Percentiles rank a stretch among this genome's conserved stretches.
These are phyloP conservation scores for Cyphomyrus discorhynchus DNA, from an alignment of 2,113 vertebrate species.

Conservation along the genomic window DNA sequence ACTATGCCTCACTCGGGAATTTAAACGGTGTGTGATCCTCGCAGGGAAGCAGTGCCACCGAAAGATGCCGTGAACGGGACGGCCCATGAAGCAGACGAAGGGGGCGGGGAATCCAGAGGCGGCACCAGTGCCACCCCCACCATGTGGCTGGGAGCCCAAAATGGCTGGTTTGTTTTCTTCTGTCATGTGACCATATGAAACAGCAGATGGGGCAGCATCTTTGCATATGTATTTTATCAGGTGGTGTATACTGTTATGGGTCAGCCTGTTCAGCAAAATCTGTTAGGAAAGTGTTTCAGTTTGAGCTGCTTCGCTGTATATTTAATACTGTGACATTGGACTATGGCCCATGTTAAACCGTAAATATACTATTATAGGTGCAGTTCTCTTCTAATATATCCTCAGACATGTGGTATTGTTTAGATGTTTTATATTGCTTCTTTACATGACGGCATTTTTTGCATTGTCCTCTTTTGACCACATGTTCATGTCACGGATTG, in stretches of 20 bases:
- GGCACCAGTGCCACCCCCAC: constrained; percentile 83
- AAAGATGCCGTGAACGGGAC: constrained; percentile 61
- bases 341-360: background rate
- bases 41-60: constrained; percentile 63
- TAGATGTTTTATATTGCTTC: background rate
- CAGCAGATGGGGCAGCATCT: background rate
- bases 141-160: constrained; percentile 97
- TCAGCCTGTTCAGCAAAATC: background rate
- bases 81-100: constrained; percentile 63
- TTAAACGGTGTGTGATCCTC: background rate
- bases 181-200: background rate
- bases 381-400: background rate
- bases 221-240: background rate
- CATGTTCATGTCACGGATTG: background rate
- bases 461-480: background rate
- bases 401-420: background rate
- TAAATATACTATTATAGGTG: background rate
- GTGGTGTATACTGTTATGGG: background rate
- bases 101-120: constrained; percentile 56
- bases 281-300: background rate
- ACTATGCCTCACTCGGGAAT: background rate
- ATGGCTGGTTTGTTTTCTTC: constrained; percentile 74
- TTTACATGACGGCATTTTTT: background rate
- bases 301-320: background rate
- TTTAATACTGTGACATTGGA: background rate